Evolutionary conservation across 2,888 invertebrate genomes (phyloP).

Genomic region (Furcula furcula): DNA sequence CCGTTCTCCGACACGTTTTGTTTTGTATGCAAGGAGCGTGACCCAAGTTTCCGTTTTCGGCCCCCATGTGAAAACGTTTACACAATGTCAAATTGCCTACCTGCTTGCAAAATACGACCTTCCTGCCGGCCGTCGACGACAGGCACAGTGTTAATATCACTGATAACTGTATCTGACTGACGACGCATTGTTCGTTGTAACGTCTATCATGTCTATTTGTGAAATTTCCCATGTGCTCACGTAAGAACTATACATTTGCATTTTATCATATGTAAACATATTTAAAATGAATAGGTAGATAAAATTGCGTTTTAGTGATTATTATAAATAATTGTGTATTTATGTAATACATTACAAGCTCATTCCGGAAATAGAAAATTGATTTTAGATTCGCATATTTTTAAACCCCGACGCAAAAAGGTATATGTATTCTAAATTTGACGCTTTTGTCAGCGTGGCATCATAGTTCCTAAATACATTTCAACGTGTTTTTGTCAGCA

Average conservation of each 20-base stretch:
- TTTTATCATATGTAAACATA: neutral
- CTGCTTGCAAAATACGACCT: slow-evolving; percentile 63
- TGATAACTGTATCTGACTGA: slow-evolving; percentile 34
- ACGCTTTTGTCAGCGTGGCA: too few species aligned
- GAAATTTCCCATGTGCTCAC: slow-evolving; percentile 21
- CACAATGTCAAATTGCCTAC: slow-evolving; percentile 70
- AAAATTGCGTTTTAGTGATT: too few species aligned
- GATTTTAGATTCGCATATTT: too few species aligned
- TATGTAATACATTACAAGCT: too few species aligned
- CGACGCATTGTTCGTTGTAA: slow-evolving; percentile 22
- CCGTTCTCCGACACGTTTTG: slow-evolving; percentile 24
- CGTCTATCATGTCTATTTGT: slow-evolving; percentile 29
- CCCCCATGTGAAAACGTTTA: slow-evolving; percentile 69
- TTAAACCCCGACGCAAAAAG: too few species aligned
- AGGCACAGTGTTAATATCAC: slow-evolving; percentile 31
- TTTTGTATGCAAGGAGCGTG: slow-evolving; percentile 67
- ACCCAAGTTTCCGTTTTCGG: slow-evolving; percentile 68
- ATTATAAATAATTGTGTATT: too few species aligned
- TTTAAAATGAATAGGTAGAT: neutral
- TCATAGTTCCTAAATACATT: too few species aligned
- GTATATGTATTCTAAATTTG: too few species aligned
- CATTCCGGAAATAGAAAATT: too few species aligned
- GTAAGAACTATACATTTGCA: neutral
- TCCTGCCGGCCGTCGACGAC: slow-evolving; percentile 49
- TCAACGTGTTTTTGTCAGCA: too few species aligned